phyloP scores from a whole-genome alignment of 2,113 vertebrate species.

The Rhabdomys dilectus region DNA sequence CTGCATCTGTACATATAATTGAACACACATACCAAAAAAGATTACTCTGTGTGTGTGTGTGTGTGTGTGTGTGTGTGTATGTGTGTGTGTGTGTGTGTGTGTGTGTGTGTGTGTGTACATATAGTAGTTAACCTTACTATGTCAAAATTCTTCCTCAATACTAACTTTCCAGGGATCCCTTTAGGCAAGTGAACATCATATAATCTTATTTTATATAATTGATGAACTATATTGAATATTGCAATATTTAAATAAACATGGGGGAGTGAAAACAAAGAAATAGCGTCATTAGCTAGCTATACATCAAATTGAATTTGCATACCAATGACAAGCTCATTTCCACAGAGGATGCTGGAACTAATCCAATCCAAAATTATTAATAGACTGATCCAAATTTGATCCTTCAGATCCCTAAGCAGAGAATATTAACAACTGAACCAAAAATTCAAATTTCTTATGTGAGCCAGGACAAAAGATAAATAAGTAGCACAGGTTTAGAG shows the following conservation, averaged over 20 bases:
- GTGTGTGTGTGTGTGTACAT: neutral
- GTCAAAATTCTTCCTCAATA: constrained; percentile 30
- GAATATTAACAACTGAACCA: neutral
- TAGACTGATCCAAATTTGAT: neutral
- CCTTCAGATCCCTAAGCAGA: neutral
- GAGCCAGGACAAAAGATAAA: neutral
- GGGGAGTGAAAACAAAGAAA: neutral
- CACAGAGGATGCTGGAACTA: neutral
- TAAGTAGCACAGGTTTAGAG: neutral
- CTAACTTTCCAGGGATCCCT: constrained; percentile 35
- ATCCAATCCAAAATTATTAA: neutral
- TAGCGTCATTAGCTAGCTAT: neutral
- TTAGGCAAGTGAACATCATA: neutral
- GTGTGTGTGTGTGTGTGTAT: too few relatives aligned
- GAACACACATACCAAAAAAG: too few relatives aligned
- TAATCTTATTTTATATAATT: neutral
- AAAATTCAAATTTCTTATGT: constrained; percentile 34
- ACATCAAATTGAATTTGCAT: neutral
- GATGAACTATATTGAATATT: neutral
- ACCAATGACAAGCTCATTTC: constrained; percentile 38
- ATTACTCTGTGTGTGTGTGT: neutral
- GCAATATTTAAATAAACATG: constrained; percentile 1
- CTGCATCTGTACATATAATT: too few relatives aligned
- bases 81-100: neutral
- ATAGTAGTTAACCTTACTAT: neutral